Conservation (phyloP, 2,888 invertebrate species). For the Phrixothrix hirtus region DNA sequence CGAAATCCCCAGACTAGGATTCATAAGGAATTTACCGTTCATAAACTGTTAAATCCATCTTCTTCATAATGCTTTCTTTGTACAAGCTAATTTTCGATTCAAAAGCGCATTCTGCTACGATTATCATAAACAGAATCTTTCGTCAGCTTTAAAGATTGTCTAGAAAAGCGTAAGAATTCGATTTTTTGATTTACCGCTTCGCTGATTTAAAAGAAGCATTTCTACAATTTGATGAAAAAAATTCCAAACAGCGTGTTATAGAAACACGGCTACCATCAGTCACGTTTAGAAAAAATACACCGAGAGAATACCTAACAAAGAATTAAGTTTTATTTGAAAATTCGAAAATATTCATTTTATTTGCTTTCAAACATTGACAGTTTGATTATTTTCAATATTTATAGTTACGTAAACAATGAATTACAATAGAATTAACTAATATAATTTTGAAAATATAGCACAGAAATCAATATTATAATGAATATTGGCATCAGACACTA, state of each 20-base stretch:
- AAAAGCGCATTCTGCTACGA: constrained; percentile 14
- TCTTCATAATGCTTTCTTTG: constrained; percentile 10
- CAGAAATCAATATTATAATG: too few relatives aligned
- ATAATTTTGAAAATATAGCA: too few relatives aligned
- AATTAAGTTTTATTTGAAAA: neutral
- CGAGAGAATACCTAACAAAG: neutral
- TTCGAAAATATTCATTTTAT: neutral
- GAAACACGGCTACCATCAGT: neutral
- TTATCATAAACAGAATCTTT: constrained; percentile 26
- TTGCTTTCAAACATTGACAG: too few relatives aligned
- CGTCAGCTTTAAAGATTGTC: constrained; percentile 15
- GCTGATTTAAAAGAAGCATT: constrained; percentile 17
- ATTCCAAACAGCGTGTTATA: neutral
- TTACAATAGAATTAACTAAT: too few relatives aligned
- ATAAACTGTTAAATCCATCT: constrained; percentile 12
- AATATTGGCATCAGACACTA: too few relatives aligned
- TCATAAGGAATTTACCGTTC: constrained; percentile 10
- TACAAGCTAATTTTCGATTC: constrained; percentile 19
- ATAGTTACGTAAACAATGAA: too few relatives aligned
- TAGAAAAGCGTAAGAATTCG: constrained; percentile 22
- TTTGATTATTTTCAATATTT: too few relatives aligned
- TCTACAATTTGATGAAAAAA: constrained; percentile 10
- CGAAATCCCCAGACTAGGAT: constrained; percentile 9
- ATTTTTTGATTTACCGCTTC: constrained; percentile 23
- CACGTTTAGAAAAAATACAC: neutral